Evolutionary conservation across 2,113 vertebrate genomes (phyloP).

Genomic region (Lampris megalopsis): DNA sequence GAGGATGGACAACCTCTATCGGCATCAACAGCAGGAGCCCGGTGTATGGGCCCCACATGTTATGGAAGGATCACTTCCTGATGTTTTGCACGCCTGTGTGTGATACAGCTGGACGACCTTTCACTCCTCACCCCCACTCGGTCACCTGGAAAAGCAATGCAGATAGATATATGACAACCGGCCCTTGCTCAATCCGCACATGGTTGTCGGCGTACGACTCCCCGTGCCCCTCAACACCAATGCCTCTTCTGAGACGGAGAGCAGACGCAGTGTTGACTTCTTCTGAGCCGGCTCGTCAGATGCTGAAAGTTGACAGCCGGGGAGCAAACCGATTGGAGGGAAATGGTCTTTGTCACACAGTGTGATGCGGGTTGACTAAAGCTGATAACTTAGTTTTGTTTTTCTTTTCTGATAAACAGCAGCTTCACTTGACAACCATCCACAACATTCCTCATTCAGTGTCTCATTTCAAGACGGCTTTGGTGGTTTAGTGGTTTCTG

Average conservation of each 20-base stretch:
- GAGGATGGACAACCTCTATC: background rate
- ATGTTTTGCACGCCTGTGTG: slow-evolving; percentile 27
- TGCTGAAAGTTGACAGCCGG: slow-evolving; percentile 17
- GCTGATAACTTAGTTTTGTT: slow-evolving; percentile 50
- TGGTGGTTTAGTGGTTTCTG: slow-evolving; percentile 12
- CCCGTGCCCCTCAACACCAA: background rate
- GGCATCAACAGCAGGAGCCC: slow-evolving; percentile 18
- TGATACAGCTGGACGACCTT: slow-evolving; percentile 66
- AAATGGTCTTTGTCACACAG: slow-evolving; percentile 34
- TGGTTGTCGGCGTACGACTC: background rate
- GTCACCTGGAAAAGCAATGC: slow-evolving; percentile 44
- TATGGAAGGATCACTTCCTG: slow-evolving; percentile 34
- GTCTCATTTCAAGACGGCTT: slow-evolving; percentile 29
- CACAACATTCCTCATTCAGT: slow-evolving; percentile 33
- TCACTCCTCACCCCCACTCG: slow-evolving; percentile 48
- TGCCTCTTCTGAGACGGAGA: slow-evolving; percentile 5
- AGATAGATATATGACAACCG: slow-evolving; percentile 13
- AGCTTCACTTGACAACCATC: slow-evolving; percentile 46
- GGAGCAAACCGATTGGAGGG: background rate
- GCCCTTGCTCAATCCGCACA: slow-evolving; percentile 1
- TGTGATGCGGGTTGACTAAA: slow-evolving; percentile 19
- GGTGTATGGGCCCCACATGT: slow-evolving; percentile 28
- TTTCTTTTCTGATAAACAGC: slow-evolving; percentile 30
- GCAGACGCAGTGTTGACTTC: slow-evolving; percentile 2
- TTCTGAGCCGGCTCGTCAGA: slow-evolving; percentile 31